phyloP scores from a whole-genome alignment of 2,888 invertebrate genomes.

The Lucinisca nassula region DNA sequence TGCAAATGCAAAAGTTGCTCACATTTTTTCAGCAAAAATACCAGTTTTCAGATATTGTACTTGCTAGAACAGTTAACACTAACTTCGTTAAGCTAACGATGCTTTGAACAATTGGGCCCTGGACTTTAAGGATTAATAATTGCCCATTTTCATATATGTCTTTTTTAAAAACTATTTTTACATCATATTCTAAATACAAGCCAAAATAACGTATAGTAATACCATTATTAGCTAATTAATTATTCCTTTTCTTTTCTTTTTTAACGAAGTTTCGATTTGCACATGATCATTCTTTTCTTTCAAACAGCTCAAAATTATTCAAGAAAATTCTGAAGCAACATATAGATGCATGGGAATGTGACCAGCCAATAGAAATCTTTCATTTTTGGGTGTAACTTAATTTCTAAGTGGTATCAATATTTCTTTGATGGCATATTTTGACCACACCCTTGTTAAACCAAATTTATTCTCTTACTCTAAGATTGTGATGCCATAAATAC shows the following conservation, averaged over 20 bases:
- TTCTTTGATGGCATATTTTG: conserved; percentile 5
- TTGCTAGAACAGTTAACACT: too few relatives aligned
- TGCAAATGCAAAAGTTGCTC: too few relatives aligned
- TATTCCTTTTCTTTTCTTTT: not conserved
- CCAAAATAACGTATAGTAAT: too few relatives aligned
- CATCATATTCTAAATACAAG: too few relatives aligned
- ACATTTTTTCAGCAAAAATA: too few relatives aligned
- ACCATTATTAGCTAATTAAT: too few relatives aligned
- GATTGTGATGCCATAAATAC: not conserved
- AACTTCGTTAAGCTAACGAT: too few relatives aligned
- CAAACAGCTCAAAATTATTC: not conserved
- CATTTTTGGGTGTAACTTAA: conserved; percentile 67
- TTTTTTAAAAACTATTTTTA: too few relatives aligned
- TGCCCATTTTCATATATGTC: too few relatives aligned
- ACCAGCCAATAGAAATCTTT: conserved; percentile 57
- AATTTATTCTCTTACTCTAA: not conserved
- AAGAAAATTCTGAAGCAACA: not conserved
- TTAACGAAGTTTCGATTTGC: not conserved
- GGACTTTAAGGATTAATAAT: too few relatives aligned
- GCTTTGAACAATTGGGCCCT: too few relatives aligned
- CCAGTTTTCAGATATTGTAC: too few relatives aligned
- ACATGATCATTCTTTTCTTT: not conserved
- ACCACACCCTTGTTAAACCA: conserved; percentile 9
- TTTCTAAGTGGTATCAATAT: conserved; percentile 5
- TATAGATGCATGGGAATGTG: not conserved